Base-by-base conservation (phyloP, 2,797 vertebrate species). In the Leptoclinus maculatus region DNA sequence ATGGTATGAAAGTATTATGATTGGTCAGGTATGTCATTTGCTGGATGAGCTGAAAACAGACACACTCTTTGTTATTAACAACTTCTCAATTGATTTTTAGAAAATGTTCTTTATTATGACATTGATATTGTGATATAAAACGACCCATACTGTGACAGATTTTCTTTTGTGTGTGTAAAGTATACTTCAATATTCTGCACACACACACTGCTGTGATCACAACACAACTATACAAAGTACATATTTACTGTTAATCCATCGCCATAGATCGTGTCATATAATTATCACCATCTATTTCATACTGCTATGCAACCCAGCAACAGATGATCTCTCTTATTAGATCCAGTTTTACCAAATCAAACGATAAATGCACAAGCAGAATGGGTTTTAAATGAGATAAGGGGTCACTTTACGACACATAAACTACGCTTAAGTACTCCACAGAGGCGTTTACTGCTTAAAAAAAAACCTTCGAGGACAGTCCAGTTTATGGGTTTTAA, bases 311-410 rank as follows among this genome's bases (percentile, higher is more conserved):
- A 64, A 27, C 16, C 16, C 1, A 38, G 25, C 12, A 63, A 63
- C 38, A 56, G 45, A 51, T 21, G 0, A 25, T 60, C 17, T 49
- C n/a, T 53, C 63, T 41, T 12, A 8, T 11, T 1, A 49, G 17
- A 45, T 56, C 16, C 53, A 54, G 2, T 1, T 70, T 21, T 2
- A 51, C 56, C 5, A 41, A 29, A 65, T 41, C 19, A 69, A 23
- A 76, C 19, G 27, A 27, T 1, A 16, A 3, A 25, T 34, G 11
- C 9, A 41, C 47, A n/a, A 47, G 63, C 36, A 56, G 41, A 59
- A 56, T 5, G n/a, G 36, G 29, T 49, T 27, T 74, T 17, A 54
- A 58, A 62, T 66, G 39, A 67, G 39, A 64, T 53, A 36, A 68
- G 32, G 25, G 9, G 38, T 34, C 2, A 45, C 5, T 76, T 57